Conservation (phyloP, 2,888 invertebrate species). For the Thysanoteuthis rhombus region DNA sequence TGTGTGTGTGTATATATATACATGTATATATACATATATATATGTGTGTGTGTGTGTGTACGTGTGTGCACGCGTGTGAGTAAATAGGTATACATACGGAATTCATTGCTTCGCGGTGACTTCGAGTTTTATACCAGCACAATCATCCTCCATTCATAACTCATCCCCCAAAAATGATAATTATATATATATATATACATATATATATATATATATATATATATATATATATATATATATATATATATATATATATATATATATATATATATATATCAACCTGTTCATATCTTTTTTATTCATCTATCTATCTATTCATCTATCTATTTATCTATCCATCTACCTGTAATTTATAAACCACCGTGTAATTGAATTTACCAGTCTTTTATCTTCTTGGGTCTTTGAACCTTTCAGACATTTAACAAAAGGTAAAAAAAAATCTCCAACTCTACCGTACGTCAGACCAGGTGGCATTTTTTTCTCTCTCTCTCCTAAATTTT, state of each 20-base stretch:
- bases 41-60: not conserved
- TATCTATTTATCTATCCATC: not conserved
- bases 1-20: not conserved
- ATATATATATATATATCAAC: not conserved
- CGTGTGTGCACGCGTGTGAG: too few species aligned
- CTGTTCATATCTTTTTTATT: not conserved
- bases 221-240: too few species aligned
- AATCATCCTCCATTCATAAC: too few species aligned
- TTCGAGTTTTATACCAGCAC: too few species aligned
- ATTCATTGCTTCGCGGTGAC: too few species aligned
- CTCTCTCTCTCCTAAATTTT: conserved; percentile 12
- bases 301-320: not conserved
- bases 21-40: not conserved
- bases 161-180: too few species aligned
- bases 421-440: not conserved
- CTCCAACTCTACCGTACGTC: not conserved
- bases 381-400: not conserved
- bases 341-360: not conserved
- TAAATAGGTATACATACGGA: too few species aligned
- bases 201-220: not conserved
- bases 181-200: not conserved
- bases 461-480: not conserved
- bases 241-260: not conserved
- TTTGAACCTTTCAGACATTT: not conserved
- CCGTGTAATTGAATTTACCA: not conserved